Evolutionary conservation across 92 coral and sea anemone genomes (phyloP), one percentile per base, ranked within the genome.

Genomic region (Paragorgia papillata): DNA sequence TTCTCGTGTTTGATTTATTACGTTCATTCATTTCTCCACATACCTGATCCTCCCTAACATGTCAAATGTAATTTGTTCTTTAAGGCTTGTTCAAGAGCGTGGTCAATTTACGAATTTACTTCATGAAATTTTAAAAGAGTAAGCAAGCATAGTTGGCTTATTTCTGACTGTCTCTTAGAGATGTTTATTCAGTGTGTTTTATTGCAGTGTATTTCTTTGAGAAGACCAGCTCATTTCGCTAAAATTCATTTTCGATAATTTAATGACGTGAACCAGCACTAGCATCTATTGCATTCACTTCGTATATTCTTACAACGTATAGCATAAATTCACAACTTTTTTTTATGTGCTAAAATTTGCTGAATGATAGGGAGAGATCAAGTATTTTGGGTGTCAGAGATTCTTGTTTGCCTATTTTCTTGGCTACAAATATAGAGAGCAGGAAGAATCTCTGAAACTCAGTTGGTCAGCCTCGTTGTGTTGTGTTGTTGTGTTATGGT

Each of bases 11-110:
- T n/a, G n/a, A 37, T 37, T 4, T 10, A 37, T 37, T 37, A 4
- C 4, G 10, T 37, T 37, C 10, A 37, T 37, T 46, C 2, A n/a
- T 46, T 46, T 46, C n/a, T 7, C 53, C 7, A n/a, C n/a, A 22
- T 71, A 71, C 51, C 62, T 71, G 78, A 71, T 71, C 64, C 78
- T 71, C 62, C 78, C 78, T 71, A 71, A 71, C 78, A 71, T 68
- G 28, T 68, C 75, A 46, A 71, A 43, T 43, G 44, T 66, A 22
- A 48, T 48, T 55, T 71, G 64, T 71, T 51, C 62, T 71, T 71
- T 54, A 51, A 71, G 78, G 78, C 63, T 71, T 71, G 14, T 71
- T 22, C 78, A 71, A 71, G 78, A 71, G 78, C 78, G 78, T 71
- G 78, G 78, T 35, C 78, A 71, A 17, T 71, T 51, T 71, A 71